phyloP scores from a whole-genome alignment of 1,140 invertebrate genomes.

The Copidosoma floridanum region DNA sequence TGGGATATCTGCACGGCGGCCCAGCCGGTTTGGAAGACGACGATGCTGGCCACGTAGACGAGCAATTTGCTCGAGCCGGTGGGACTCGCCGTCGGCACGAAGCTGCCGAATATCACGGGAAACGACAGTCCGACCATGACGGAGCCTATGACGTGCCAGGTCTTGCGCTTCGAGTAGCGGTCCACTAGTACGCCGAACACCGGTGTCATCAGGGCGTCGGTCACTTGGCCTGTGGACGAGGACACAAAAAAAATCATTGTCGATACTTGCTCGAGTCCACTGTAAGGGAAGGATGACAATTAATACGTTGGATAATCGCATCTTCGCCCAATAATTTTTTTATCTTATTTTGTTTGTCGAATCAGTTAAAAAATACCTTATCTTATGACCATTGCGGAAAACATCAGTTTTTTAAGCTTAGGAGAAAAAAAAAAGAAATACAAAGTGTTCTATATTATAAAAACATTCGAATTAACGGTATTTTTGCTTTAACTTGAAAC shows the following conservation, averaged over 20 bases:
- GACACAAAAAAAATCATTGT: neutral
- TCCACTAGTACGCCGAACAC: conserved; percentile 83
- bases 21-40: conserved; percentile 89
- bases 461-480: too few species aligned
- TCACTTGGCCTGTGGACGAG: conserved; percentile 74
- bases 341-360: too few species aligned
- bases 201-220: conserved; percentile 84
- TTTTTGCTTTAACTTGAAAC: too few species aligned
- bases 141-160: conserved; percentile 84
- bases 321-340: too few species aligned
- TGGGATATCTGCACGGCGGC: conserved; percentile 88
- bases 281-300: too few species aligned
- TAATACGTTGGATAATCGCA: too few species aligned
- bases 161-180: conserved; percentile 70
- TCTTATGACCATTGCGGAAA: too few species aligned
- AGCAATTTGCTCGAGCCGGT: conserved; percentile 46
- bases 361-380: too few species aligned
- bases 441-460: too few species aligned
- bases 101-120: conserved; percentile 76
- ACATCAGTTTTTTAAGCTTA: too few species aligned
- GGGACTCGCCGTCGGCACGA: conserved; percentile 56
- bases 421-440: too few species aligned
- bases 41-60: conserved; percentile 71
- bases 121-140: conserved; percentile 66
- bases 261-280: neutral